phyloP scores from a whole-genome alignment of 2,888 invertebrate genomes.

The Julus scandinavius region DNA sequence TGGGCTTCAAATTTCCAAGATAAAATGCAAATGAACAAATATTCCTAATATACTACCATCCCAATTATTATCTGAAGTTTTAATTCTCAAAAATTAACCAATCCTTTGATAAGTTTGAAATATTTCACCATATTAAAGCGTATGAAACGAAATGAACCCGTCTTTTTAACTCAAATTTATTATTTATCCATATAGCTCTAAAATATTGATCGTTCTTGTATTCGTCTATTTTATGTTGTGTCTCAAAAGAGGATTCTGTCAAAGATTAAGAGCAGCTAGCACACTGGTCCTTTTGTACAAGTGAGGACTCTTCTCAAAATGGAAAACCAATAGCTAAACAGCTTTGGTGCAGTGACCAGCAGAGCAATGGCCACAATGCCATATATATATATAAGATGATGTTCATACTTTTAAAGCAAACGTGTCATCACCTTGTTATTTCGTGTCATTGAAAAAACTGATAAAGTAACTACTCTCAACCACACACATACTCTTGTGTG shows the following conservation, averaged over 20 bases:
- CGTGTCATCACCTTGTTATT: slow-evolving; percentile 8
- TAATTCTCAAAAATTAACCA: too few relatives aligned
- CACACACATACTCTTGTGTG: too few relatives aligned
- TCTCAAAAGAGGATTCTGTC: too few relatives aligned
- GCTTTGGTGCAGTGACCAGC: neutral
- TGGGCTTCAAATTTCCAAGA: too few relatives aligned
- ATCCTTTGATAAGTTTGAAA: too few relatives aligned
- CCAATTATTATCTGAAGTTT: too few relatives aligned
- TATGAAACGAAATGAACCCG: neutral
- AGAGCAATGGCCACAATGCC: neutral
- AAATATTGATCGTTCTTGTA: too few relatives aligned
- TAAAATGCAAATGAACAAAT: too few relatives aligned
- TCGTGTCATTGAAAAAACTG: neutral
- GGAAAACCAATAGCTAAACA: neutral
- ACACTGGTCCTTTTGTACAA: neutral
- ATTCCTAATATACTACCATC: too few relatives aligned
- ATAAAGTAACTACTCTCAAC: slow-evolving; percentile 23
- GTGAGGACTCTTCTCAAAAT: neutral
- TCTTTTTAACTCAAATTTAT: neutral
- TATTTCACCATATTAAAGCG: too few relatives aligned
- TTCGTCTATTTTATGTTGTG: too few relatives aligned
- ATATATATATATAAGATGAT: neutral
- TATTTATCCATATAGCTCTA: neutral
- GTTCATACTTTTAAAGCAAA: neutral
- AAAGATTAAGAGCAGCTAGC: neutral